phyloP scores from a whole-genome alignment of 2,113 vertebrate species.

The Saccopteryx leptura region DNA sequence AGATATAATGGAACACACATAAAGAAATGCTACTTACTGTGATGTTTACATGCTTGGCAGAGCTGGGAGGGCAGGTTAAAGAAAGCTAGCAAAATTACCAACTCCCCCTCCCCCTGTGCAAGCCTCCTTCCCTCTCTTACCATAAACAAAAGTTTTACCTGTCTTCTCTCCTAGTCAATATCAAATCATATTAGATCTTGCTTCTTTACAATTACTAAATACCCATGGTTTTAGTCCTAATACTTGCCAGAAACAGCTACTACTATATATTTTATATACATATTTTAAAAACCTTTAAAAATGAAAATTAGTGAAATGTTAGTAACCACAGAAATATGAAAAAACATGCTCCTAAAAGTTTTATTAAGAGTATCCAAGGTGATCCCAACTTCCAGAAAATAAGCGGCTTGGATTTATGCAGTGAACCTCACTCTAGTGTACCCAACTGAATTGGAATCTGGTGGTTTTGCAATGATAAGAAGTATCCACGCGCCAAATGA shows the following conservation, averaged over 20 bases:
- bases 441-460: constrained; percentile 20
- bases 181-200: constrained; percentile 64
- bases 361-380: constrained; percentile 58
- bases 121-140: constrained; percentile 58
- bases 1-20: constrained; percentile 83
- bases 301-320: constrained; percentile 67
- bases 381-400: constrained; percentile 58
- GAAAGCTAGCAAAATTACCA: constrained; percentile 57
- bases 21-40: constrained; percentile 47
- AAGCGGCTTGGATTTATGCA: constrained; percentile 48
- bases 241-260: constrained; percentile 45
- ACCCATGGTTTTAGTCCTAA: constrained; percentile 58
- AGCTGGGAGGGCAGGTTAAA: constrained; percentile 50
- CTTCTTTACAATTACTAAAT: constrained; percentile 66
- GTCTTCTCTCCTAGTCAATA: constrained; percentile 67
- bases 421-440: background rate
- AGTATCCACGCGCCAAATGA: constrained; percentile 7
- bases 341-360: constrained; percentile 18
- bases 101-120: constrained; percentile 33
- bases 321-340: constrained; percentile 45
- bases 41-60: constrained; percentile 72
- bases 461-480: constrained; percentile 40
- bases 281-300: constrained; percentile 67
- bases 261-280: background rate
- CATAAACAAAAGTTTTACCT: constrained; percentile 33